phyloP scores from a whole-genome alignment of 1,140 invertebrate species.

The Heliconius melpomene region DNA sequence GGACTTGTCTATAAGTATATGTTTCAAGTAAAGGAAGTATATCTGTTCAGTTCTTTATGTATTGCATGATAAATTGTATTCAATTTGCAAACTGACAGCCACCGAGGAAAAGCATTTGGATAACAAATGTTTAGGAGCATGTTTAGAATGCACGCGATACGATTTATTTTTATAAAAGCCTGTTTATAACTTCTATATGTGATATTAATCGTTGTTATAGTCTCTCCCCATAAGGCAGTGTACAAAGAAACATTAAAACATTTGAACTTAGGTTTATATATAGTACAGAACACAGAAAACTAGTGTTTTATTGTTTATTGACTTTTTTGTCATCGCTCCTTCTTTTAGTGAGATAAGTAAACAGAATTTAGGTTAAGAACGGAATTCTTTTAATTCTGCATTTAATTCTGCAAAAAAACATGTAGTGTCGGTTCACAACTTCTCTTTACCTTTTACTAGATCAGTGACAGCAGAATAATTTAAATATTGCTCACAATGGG shows the following conservation, averaged over 20 bases:
- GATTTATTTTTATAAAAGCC: constrained; percentile 30
- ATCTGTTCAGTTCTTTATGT: constrained; percentile 56
- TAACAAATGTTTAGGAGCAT: constrained; percentile 69
- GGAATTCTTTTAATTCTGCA: too few species aligned
- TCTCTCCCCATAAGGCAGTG: not conserved
- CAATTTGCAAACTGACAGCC: constrained; percentile 73
- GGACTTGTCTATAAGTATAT: not conserved
- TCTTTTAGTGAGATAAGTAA: too few species aligned
- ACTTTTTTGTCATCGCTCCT: not conserved
- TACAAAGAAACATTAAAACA: not conserved
- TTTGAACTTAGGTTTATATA: not conserved
- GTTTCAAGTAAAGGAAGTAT: constrained; percentile 46
- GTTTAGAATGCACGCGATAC: constrained; percentile 67
- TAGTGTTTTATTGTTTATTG: too few species aligned
- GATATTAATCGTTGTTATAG: constrained; percentile 24
- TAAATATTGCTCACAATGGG: too few species aligned
- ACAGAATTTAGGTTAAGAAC: too few species aligned
- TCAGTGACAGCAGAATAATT: too few species aligned
- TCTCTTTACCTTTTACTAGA: too few species aligned
- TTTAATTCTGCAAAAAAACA: too few species aligned
- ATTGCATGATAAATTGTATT: constrained; percentile 75
- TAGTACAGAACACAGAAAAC: not conserved
- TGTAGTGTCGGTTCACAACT: too few species aligned
- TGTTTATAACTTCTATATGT: constrained; percentile 30
- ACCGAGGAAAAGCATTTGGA: constrained; percentile 68